phyloP scores from a whole-genome alignment of 2,888 invertebrate genomes.

The Scaptomyza reducta region DNA sequence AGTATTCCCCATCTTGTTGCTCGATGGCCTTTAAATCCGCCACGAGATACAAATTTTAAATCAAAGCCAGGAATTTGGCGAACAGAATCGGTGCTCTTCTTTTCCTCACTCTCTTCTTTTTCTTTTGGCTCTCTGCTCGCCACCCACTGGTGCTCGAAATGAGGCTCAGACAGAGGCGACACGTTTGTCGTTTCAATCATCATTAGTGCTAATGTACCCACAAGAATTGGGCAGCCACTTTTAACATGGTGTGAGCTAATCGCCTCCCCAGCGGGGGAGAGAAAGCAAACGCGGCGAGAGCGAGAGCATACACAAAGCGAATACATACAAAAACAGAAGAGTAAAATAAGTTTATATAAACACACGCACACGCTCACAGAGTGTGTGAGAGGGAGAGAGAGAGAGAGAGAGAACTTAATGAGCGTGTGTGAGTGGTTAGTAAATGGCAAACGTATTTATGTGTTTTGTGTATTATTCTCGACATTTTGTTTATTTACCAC shows the following conservation, averaged over 20 bases:
- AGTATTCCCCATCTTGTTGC: slow-evolving; percentile 7
- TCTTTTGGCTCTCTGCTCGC: background rate
- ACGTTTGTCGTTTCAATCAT: slow-evolving; percentile 84
- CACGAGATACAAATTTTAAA: slow-evolving; percentile 67
- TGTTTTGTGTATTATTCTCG: slow-evolving; percentile 31
- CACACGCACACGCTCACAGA: background rate
- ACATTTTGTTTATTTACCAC: slow-evolving; percentile 75
- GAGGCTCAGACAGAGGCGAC: slow-evolving; percentile 57
- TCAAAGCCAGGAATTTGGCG: slow-evolving; percentile 67
- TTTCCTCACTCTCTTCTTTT: slow-evolving; percentile 1
- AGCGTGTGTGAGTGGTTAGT: slow-evolving; percentile 12
- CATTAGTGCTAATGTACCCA: slow-evolving; percentile 85
- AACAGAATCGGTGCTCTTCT: slow-evolving; percentile 18
- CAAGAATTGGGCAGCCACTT: slow-evolving; percentile 83
- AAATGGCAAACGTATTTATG: slow-evolving; percentile 36
- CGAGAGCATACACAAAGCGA: slow-evolving; percentile 15
- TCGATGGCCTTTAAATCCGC: slow-evolving; percentile 36
- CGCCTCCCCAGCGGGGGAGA: slow-evolving; percentile 11
- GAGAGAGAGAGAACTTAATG: slow-evolving; percentile 1
- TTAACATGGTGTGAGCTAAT: slow-evolving; percentile 38
- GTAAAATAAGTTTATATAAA: slow-evolving; percentile 19
- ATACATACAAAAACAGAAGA: slow-evolving; percentile 8
- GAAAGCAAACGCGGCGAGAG: slow-evolving; percentile 18
- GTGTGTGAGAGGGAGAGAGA: background rate
- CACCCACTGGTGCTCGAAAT: slow-evolving; percentile 6